These are phyloP conservation scores for Amphipyra berbera DNA, from an alignment of 2,888 invertebrate species.

Conservation along the genomic window DNA sequence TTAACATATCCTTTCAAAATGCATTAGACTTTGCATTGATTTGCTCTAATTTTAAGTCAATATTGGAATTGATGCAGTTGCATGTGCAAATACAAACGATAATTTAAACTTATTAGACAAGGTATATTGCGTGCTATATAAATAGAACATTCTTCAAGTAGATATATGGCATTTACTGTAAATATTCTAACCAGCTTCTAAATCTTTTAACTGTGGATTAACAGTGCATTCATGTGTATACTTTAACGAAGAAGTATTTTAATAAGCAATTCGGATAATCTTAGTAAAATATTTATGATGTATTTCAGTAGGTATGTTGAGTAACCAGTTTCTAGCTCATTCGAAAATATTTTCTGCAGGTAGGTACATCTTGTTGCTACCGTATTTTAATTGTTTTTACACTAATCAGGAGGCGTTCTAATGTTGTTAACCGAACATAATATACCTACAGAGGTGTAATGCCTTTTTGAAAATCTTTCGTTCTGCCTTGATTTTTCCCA, in stretches of 20 bases:
- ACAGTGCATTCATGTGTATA: constrained; percentile 7
- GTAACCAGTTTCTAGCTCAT: constrained; percentile 4
- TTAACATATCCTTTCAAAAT: constrained; percentile 28
- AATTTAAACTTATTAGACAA: constrained; percentile 1
- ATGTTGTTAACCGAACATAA: background rate
- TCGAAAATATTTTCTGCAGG: constrained; percentile 3
- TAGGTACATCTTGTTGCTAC: background rate
- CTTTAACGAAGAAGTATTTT: constrained; percentile 21
- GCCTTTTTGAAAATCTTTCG: too few species aligned
- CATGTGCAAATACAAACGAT: background rate
- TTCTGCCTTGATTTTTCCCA: too few species aligned
- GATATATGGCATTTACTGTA: background rate
- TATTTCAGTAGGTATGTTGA: constrained; percentile 2
- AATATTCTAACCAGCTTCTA: constrained; percentile 3
- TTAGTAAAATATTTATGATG: constrained; percentile 3
- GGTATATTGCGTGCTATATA: background rate
- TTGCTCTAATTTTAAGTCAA: constrained; percentile 7
- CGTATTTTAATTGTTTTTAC: constrained; percentile 7
- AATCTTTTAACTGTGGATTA: constrained; percentile 2
- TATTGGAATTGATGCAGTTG: constrained; percentile 12
- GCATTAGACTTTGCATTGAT: constrained; percentile 15
- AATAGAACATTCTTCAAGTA: background rate
- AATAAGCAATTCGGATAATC: constrained; percentile 24
- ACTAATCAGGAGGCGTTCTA: background rate
- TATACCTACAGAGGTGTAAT: background rate